Evolutionary conservation across 2,113 vertebrate genomes (phyloP).

Genomic region (Ochotona curzoniae): DNA sequence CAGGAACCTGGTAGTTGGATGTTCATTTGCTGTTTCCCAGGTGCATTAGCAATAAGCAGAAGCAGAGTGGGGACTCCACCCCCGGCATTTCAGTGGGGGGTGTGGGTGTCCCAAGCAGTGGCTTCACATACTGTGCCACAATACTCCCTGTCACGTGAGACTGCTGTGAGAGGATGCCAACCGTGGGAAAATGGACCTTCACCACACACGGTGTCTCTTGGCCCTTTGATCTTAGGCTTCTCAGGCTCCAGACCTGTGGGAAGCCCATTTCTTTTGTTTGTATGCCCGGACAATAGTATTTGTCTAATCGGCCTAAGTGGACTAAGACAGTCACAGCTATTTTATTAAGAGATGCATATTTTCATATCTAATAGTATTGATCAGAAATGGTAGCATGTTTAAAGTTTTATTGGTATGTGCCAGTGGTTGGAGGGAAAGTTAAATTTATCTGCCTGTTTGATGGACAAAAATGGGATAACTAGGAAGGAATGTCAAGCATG

Average conservation of each 20-base stretch:
- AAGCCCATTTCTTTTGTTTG: neutral
- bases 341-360: neutral
- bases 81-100: no score
- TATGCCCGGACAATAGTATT: neutral
- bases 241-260: neutral
- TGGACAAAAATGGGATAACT: slow-evolving; percentile 13
- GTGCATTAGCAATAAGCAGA: no score
- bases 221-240: neutral
- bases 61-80: no score
- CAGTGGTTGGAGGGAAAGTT: slow-evolving; percentile 4
- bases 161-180: no score
- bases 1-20: no score
- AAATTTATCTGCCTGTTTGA: slow-evolving; percentile 12
- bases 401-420: neutral
- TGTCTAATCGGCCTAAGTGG: neutral
- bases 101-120: no score
- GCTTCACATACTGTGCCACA: no score
- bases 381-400: neutral
- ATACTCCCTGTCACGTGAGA: no score
- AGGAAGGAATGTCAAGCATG: slow-evolving; percentile 33
- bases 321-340: neutral
- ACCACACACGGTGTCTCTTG: neutral
- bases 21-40: no score
- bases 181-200: neutral
- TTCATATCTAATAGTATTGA: slow-evolving; percentile 17